Evolutionary conservation across 2,888 invertebrate species (phyloP).

Genomic region (Habrosyne pyritoides): DNA sequence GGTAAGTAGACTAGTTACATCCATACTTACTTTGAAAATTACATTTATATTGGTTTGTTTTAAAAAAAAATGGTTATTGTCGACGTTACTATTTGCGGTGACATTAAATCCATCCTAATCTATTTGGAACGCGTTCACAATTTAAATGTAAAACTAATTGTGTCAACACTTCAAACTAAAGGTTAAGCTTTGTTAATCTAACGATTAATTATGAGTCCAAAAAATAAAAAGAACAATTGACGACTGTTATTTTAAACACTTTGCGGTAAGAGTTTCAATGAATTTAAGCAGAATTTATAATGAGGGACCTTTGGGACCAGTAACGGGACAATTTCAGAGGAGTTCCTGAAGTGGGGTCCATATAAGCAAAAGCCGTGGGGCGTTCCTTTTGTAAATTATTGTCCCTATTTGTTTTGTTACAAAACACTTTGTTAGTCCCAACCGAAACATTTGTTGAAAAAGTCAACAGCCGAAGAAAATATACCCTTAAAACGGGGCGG

Average conservation of each 20-base stretch:
- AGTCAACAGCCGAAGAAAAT: neutral
- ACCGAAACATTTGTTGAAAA: slow-evolving; percentile 1
- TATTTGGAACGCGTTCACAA: neutral
- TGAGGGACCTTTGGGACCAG: neutral
- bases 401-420: neutral
- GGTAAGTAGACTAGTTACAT: no score
- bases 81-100: neutral
- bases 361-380: neutral
- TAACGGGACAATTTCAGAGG: neutral
- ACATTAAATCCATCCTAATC: neutral
- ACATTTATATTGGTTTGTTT: no score
- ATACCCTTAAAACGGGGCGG: neutral
- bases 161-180: neutral
- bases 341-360: neutral
- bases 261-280: slow-evolving; percentile 12
- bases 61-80: no score
- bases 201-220: neutral
- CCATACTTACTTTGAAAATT: no score
- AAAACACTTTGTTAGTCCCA: neutral
- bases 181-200: neutral
- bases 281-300: slow-evolving; percentile 25
- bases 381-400: slow-evolving; percentile 3
- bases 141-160: neutral
- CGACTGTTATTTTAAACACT: neutral
- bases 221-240: neutral